Evolutionary conservation across 1,140 invertebrate genomes (phyloP).

Genomic region (Drosophila repleta): DNA sequence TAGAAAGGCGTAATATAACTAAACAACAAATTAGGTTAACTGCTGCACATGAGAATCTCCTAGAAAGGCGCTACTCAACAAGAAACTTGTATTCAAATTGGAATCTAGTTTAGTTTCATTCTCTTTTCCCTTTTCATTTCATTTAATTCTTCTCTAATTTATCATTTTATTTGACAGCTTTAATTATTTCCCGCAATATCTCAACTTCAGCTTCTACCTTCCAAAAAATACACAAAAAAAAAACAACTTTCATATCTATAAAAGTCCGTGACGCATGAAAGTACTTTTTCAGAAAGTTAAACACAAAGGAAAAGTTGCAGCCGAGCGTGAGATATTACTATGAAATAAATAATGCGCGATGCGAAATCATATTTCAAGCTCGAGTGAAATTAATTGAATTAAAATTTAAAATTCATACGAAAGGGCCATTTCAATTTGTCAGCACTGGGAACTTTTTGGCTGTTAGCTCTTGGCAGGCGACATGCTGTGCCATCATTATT

Average conservation of each 20-base stretch:
- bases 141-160: too few species aligned
- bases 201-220: too few species aligned
- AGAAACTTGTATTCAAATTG: too few species aligned
- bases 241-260: constrained; percentile 9
- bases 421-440: constrained; percentile 1
- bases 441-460: neutral
- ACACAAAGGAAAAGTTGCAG: constrained; percentile 5
- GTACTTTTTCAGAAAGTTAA: constrained; percentile 4
- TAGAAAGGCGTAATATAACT: neutral
- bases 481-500: neutral
- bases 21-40: too few species aligned
- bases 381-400: constrained; percentile 29
- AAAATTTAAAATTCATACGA: constrained; percentile 33
- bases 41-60: neutral
- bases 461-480: too few species aligned
- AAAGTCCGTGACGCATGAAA: constrained; percentile 19
- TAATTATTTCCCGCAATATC: too few species aligned
- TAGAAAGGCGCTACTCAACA: neutral
- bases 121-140: too few species aligned
- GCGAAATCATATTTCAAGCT: constrained; percentile 21
- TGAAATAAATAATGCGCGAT: constrained; percentile 25
- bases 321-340: constrained; percentile 23
- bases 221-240: neutral
- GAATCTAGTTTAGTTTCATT: too few species aligned
- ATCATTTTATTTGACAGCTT: too few species aligned